Evolutionary conservation across 1,140 invertebrate genomes (phyloP).

Genomic region (Pseudachorutes palmiensis): DNA sequence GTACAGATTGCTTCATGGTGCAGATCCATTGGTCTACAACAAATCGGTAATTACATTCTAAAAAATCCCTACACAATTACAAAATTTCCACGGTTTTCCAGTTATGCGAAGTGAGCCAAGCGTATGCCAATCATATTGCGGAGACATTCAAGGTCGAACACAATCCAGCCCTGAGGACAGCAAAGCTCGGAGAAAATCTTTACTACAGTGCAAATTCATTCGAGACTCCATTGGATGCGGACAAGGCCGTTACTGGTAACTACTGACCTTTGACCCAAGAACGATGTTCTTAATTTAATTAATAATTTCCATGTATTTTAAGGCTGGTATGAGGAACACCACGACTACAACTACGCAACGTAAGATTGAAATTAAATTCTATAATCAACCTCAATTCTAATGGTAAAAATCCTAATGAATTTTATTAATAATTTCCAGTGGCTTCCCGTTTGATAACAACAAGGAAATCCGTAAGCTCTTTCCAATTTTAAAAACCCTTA

Average conservation of each 20-base stretch:
- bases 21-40: constrained; percentile 6
- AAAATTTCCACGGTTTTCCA: not conserved
- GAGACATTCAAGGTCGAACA: not conserved
- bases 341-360: constrained; percentile 15
- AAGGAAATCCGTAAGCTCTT: constrained; percentile 13
- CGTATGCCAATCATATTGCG: not conserved
- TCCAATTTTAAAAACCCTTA: not conserved
- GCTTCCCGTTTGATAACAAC: not conserved
- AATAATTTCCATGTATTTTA: no score
- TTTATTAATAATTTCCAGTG: not conserved
- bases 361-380: not conserved
- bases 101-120: constrained; percentile 11
- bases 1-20: constrained; percentile 12
- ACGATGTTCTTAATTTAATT: no score
- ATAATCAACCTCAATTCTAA: not conserved
- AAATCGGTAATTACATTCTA: constrained; percentile 3
- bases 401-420: not conserved
- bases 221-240: not conserved
- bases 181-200: constrained; percentile 6
- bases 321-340: constrained; percentile 16
- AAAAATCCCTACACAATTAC: not conserved
- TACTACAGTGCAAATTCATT: not conserved
- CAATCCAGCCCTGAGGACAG: not conserved
- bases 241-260: not conserved
- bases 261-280: no score